phyloP scores from a whole-genome alignment of 2,888 invertebrate genomes.

The Amphipyra tragopoginis region DNA sequence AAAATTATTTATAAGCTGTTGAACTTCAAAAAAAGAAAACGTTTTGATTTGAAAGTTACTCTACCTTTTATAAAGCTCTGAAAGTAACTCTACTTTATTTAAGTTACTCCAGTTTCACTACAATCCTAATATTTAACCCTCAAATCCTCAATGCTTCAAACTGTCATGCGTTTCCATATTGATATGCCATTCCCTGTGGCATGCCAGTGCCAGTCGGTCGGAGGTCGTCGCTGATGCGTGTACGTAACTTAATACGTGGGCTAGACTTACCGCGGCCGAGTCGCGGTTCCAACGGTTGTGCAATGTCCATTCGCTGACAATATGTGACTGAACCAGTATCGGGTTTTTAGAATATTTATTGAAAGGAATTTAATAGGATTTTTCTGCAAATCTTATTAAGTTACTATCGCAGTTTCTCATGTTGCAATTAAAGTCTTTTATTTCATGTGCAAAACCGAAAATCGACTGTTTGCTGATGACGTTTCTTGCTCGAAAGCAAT shows the following conservation, averaged over 20 bases:
- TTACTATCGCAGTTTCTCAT: too few species aligned
- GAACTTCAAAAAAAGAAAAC: conserved; percentile 1
- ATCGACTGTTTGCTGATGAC: too few species aligned
- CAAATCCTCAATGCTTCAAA: conserved; percentile 25
- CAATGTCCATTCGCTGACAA: conserved; percentile 71
- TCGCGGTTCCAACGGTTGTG: conserved; percentile 79
- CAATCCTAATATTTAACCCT: conserved; percentile 1
- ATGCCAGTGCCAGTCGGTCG: conserved; percentile 55
- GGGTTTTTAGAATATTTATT: conserved; percentile 43
- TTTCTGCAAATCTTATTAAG: neutral
- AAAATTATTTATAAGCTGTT: neutral
- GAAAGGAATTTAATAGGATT: neutral
- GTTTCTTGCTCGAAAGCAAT: too few species aligned
- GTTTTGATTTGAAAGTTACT: conserved; percentile 2
- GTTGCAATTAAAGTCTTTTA: too few species aligned
- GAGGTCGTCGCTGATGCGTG: conserved; percentile 80
- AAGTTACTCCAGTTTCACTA: conserved; percentile 6
- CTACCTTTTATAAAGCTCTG: conserved; percentile 1
- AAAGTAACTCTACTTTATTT: conserved; percentile 9
- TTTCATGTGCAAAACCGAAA: too few species aligned
- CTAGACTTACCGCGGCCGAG: conserved; percentile 74
- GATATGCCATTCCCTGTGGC: conserved; percentile 45
- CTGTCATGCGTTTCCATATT: conserved; percentile 45
- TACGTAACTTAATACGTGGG: conserved; percentile 72
- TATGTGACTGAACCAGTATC: conserved; percentile 66